phyloP scores from a whole-genome alignment of 2,113 vertebrate genomes.

The Gnathonemus longibarbis region DNA sequence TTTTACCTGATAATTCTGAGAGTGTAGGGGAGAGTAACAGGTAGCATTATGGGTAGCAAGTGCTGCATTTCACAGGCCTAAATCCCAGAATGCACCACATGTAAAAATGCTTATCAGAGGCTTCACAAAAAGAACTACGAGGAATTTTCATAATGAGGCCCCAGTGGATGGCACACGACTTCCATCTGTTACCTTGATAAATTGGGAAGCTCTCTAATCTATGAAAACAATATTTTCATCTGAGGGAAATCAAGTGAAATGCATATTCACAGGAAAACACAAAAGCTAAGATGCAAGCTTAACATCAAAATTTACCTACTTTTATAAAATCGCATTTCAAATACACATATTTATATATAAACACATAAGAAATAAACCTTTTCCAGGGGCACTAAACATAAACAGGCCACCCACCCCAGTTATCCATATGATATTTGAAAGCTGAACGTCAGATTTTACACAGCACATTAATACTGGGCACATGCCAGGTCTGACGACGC shows the following conservation, averaged over 20 bases:
- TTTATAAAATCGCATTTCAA: neutral
- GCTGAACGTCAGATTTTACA: too few species aligned
- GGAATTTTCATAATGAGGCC: slow-evolving; percentile 15
- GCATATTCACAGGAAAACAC: slow-evolving; percentile 11
- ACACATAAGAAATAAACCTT: neutral
- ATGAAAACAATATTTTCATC: neutral
- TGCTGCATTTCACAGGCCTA: neutral
- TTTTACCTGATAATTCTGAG: too few species aligned
- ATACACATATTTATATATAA: neutral
- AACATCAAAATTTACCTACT: neutral
- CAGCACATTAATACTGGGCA: too few species aligned
- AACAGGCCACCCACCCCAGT: too few species aligned
- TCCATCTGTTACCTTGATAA: slow-evolving; percentile 17
- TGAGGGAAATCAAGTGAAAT: neutral
- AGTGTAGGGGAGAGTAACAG: neutral
- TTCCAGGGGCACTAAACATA: too few species aligned
- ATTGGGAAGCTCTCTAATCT: slow-evolving; percentile 3
- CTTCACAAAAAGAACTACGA: slow-evolving; percentile 13
- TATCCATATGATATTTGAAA: too few species aligned
- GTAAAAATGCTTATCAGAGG: neutral
- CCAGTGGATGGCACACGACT: neutral
- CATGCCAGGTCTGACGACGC: too few species aligned
- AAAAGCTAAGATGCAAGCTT: neutral
- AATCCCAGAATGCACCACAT: neutral
- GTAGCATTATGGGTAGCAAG: slow-evolving; percentile 7